A percentile compares a stretch with the other conserved stretches of the same genome.
Conservation (phyloP, 2,888 invertebrate species). For the Zygogramma bicolorata region DNA sequence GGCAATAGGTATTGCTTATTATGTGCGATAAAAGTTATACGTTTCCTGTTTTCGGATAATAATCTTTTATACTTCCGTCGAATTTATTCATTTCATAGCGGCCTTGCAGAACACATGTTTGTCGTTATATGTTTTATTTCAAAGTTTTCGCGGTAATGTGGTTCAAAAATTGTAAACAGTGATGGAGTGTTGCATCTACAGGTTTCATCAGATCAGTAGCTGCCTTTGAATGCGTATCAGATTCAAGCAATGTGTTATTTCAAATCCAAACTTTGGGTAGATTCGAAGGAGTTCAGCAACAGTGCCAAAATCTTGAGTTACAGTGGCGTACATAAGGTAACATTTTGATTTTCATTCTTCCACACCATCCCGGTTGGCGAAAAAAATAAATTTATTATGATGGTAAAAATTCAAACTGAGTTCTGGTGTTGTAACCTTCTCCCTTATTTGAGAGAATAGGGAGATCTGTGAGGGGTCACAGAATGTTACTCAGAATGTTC, state of each 20-base stretch:
- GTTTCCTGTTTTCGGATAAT: slow-evolving; percentile 18
- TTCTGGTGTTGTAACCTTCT: no score
- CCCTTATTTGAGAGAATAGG: no score
- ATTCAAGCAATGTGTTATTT: no score
- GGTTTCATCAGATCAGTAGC: not conserved
- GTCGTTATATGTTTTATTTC: not conserved
- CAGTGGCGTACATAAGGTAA: not conserved
- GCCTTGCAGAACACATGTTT: slow-evolving; percentile 15
- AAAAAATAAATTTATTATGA: no score
- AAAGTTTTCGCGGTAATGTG: not conserved
- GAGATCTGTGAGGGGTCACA: no score
- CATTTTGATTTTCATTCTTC: not conserved
- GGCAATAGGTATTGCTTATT: not conserved
- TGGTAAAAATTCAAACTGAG: no score
- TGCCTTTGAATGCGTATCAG: not conserved
- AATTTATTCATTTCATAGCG: not conserved
- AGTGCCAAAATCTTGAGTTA: not conserved
- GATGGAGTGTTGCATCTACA: not conserved
- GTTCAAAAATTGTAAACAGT: not conserved
- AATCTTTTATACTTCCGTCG: slow-evolving; percentile 22
- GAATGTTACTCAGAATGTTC: no score
- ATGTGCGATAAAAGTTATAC: not conserved
- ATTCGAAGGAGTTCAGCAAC: not conserved
- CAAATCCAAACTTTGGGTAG: no score
- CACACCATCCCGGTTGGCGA: no score